Base-by-base conservation (phyloP, 2,888 invertebrate species). In the Ichneumoninae sp. region DNA sequence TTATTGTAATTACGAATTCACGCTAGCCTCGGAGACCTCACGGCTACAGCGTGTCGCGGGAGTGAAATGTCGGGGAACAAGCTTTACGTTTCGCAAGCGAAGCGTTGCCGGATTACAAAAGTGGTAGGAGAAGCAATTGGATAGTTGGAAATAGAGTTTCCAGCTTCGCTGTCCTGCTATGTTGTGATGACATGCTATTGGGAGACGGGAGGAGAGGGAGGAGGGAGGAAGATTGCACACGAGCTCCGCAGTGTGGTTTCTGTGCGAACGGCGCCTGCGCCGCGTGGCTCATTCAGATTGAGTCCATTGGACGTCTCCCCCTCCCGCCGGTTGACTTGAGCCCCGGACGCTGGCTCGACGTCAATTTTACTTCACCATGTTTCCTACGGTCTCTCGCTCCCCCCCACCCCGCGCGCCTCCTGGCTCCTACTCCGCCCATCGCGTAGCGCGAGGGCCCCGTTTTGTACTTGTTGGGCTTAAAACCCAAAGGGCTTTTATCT, bases 351-450 rank as follows among this genome's bases (percentile, higher is more conserved):
- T 89, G 90, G 90, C 89, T 90, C 91, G 88, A 88, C 88, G 70
- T 90, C 89, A 90, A 90, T 91, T 91, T 90, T 88, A 89, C 90
- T 91, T 90, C 85, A 86, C 86, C 81, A 86, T 88, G 84, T 86
- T 87, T 82, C 87, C 82, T 62, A 82, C 77, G 78, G 65, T 62
- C 77, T 33, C 68, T 66, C 66, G 10, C 66, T 7, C 26, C 65
- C 65, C 65, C 30, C 75, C 70, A 22, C 70, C 40, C 77, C 57
- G 66, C 44, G 4, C 40, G 33, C 52, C 44, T 7, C 50, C 68
- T 72, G 13, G n/a, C 50, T n/a, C 69, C 26, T 44, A n/a, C 62
- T 62, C 33, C 44, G 19, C 52, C 47, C 50, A 33, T 19, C 16
- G 36, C 36, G 47, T 30, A 72, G 30, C 8, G 57, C 79, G 47